Evolutionary conservation across 2,113 vertebrate species (phyloP), one percentile per base, ranked within the genome.

Genomic region (Xiphias gladius): DNA sequence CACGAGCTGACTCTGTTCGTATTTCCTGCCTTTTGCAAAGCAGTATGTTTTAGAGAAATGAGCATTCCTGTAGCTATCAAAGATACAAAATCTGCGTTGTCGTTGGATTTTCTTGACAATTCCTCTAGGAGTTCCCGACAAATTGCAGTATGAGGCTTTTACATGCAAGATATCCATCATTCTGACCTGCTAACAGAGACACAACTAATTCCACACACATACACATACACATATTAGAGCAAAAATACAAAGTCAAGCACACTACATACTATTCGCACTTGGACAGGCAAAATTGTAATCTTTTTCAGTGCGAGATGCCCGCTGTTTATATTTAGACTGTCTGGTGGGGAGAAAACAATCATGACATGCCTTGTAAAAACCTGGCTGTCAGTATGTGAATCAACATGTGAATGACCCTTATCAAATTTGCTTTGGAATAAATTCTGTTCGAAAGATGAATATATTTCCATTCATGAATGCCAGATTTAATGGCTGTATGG

Each of bases 341-440:
- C 73, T 72, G 70, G 26, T 52, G 73, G 13, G 48, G 76, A 54
- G 80, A 80, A 85, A 88, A 86, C 89, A 88, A 85, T 80, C 79
- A 46, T 50, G 71, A 81, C 43, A 22, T 50, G 70, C 83, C 73
- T 59, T 85, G 85, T 89, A 84, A 89, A 87, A 90, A 82, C 54
- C 67, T 74, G 75, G 80, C 82, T 77, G 85, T 79, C 84, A 76
- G 81, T 85, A 76, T 91, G 89, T 86, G 87, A 89, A 88, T 89
- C 92, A 85, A 90, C 91, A 90, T 74, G 90, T 87, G 89, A 93
- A 90, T 90, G 83, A 87, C 87, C 86, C 89, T 92, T 86, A 87
- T 92, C 90, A 89, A 93, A 94, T 94, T 90, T 92, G 90, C 85
- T 89, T 65, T 89, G 86, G 88, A 93, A 90, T 86, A 84, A 76